A percentile compares a stretch with the other conserved stretches of the same genome.
phyloP scores from a whole-genome alignment of 2,113 vertebrate species.

The Balaeniceps rex region DNA sequence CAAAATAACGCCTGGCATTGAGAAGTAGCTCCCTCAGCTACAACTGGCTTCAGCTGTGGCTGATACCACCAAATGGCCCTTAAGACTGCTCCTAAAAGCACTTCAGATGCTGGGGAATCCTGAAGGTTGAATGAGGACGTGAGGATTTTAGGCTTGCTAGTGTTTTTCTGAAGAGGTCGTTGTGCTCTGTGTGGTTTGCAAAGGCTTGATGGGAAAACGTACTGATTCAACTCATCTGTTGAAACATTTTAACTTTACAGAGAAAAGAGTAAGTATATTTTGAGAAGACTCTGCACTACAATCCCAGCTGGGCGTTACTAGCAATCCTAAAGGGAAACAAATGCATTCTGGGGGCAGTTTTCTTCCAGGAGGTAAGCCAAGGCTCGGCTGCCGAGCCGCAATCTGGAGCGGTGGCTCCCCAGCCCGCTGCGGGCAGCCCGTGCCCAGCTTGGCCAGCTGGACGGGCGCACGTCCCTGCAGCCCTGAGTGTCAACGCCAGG shows the following conservation, averaged over 20 bases:
- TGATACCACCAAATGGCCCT: neutral
- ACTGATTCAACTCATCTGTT: neutral
- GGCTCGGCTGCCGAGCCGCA: neutral
- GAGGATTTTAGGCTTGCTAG: neutral
- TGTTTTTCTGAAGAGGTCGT: neutral
- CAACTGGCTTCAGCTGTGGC: neutral
- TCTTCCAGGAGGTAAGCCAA: neutral
- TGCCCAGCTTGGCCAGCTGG: neutral
- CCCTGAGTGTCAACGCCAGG: neutral
- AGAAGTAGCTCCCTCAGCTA: neutral
- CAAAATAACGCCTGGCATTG: neutral
- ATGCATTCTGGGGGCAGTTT: neutral
- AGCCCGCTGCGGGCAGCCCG: neutral
- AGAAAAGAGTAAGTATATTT: neutral
- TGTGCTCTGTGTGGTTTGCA: fast-evolving
- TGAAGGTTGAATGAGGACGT: neutral
- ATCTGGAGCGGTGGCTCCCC: neutral
- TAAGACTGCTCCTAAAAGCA: neutral
- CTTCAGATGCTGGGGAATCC: neutral
- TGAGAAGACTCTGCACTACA: neutral
- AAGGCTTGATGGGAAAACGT: neutral
- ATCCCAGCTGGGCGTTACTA: neutral
- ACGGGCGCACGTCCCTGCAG: neutral
- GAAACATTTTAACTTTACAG: neutral
- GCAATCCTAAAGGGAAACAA: neutral